Percentiles rank a stretch among this genome's conserved stretches.
phyloP scores from a whole-genome alignment of 2,797 vertebrate genomes.

The Sebastes steindachneri region DNA sequence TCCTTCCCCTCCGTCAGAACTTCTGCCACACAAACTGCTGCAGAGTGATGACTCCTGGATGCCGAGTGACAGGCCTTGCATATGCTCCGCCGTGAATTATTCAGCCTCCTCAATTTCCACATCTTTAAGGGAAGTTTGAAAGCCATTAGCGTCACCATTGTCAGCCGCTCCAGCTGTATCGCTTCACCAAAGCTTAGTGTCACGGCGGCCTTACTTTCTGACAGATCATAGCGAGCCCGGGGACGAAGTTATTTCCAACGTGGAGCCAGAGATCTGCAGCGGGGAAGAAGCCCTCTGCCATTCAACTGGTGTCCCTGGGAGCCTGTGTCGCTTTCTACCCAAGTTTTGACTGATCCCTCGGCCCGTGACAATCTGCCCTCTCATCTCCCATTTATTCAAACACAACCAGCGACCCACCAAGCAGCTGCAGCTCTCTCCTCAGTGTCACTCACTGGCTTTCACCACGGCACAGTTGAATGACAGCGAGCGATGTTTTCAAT shows the following conservation, averaged over 20 bases:
- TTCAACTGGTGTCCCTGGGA: constrained; percentile 52
- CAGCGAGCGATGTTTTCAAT: constrained; percentile 32
- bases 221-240: constrained; percentile 27
- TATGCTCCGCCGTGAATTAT: constrained; percentile 77
- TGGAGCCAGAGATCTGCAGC: not conserved
- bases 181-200: constrained; percentile 70
- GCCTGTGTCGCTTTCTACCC: constrained; percentile 11
- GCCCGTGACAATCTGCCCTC: constrained; percentile 41
- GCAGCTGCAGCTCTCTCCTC: constrained; percentile 55
- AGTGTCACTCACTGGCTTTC: constrained; percentile 30
- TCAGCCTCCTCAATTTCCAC: constrained; percentile 69
- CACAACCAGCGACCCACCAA: constrained; percentile 13
- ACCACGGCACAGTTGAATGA: constrained; percentile 39
- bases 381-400: constrained; percentile 58
- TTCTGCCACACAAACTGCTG: constrained; percentile 43
- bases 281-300: constrained; percentile 14
- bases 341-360: constrained; percentile 42
- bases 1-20: constrained; percentile 40
- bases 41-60: constrained; percentile 60
- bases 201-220: constrained; percentile 45
- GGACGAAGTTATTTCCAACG: constrained; percentile 31
- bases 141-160: constrained; percentile 68
- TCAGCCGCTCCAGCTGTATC: constrained; percentile 70
- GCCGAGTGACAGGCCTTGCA: constrained; percentile 57
- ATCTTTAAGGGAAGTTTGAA: constrained; percentile 73